Base-by-base conservation (phyloP, 2,113 vertebrate genomes). In the Psilopsiagon aurifrons region DNA sequence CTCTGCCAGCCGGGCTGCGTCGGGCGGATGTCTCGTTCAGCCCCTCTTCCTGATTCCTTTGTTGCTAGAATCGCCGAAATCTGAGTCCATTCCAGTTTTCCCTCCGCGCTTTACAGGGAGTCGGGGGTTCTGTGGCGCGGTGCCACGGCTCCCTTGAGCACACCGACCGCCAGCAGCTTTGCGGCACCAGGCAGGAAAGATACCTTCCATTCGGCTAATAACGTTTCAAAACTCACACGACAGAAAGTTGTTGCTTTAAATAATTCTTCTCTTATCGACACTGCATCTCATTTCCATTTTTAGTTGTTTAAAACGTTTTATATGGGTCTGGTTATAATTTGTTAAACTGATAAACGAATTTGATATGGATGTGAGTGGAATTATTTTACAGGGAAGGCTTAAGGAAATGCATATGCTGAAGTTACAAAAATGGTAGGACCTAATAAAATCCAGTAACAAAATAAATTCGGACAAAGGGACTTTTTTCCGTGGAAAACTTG, bases 41-140 rank as follows among this genome's bases (percentile, higher is more conserved):
- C 75, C 90, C 62, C 88, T 94, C 92, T 94, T 96, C 94, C 91
- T 78, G 73, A 55, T 87, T 83, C 90, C 87, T 96, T 97, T 96
- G 96, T 96, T 96, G 95, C 77, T 59, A 63, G 94, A 88, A 96
- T 86, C 23, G 57, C 70, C 39, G 68, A 84, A 90, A 44, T 2
- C 0, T 10, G 29, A 39, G 66, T 64, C 59, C 73, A 17, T 41
- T 66, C 44, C 62, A 76, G 78, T 51, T 88, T 95, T 87, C 54
- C 77, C 87, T 73, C 81, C 29, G 69, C 24, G 79, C 82, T 92
- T 93, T 91, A 86, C 92, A 97, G 74, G 88, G 63, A 95, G 76
- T 69, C n/a, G 68, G 67, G 70, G 85, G 93, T 96, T 89, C 93
- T 52, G 0, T 94, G 93, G 93, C 92, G 85, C 2, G 64, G 71